phyloP scores from a whole-genome alignment of 2,888 invertebrate species.

The Caenorhabditis panamensis region DNA sequence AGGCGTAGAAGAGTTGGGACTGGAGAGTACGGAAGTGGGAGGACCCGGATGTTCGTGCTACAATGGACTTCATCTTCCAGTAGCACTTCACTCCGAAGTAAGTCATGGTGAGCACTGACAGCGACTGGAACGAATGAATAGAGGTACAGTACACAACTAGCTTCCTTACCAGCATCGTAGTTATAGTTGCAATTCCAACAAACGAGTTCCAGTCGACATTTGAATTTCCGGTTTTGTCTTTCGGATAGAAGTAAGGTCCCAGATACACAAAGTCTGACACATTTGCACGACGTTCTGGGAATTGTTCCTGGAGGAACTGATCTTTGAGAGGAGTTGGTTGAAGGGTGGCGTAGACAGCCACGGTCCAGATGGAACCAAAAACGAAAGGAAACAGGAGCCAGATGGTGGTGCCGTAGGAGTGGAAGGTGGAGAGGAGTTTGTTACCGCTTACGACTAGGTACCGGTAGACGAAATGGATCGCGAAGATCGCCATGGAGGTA shows the following conservation, averaged over 20 bases:
- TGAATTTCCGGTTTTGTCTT: background rate
- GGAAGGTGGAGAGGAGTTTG: background rate
- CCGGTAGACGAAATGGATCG: slow-evolving; percentile 37
- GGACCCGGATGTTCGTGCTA: background rate
- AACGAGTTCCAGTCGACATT: background rate
- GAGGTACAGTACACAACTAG: too few relatives aligned
- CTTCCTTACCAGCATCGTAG: background rate
- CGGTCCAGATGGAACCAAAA: background rate
- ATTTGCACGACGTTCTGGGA: background rate
- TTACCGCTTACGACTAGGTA: slow-evolving; percentile 19
- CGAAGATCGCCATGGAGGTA: slow-evolving; percentile 44
- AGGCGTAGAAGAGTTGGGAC: slow-evolving; percentile 44
- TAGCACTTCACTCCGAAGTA: slow-evolving; percentile 15
- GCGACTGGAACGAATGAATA: background rate
- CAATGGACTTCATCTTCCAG: background rate
- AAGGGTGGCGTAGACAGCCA: background rate
- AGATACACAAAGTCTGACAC: background rate
- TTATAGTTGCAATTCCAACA: background rate
- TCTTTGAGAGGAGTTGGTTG: background rate
- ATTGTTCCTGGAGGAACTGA: background rate
- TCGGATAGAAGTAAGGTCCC: slow-evolving; percentile 10
- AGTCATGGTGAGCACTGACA: background rate
- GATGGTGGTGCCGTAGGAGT: background rate
- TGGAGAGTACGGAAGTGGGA: slow-evolving; percentile 20
- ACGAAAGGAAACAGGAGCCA: background rate